Base-by-base conservation (phyloP, 2,888 invertebrate genomes). In the Philereme transversata region DNA sequence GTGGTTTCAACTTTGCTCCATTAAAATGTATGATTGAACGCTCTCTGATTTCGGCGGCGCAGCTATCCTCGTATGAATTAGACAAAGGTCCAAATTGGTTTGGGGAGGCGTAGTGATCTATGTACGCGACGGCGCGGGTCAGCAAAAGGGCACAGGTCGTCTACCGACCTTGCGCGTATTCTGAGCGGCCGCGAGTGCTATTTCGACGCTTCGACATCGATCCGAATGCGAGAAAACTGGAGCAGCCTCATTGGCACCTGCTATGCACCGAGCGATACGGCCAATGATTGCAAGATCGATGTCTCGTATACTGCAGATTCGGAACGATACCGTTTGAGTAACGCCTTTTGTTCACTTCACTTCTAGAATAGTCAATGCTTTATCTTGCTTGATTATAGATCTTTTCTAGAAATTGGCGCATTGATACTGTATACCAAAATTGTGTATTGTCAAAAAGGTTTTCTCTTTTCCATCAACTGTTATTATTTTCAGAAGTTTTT, bases 161-260 rank as follows among this genome's bases (percentile, higher is more conserved):
- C 73, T 71, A 74, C 77, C 84, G 86, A 85, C 86, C 87, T 86
- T 86, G 87, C 74, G 72, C 69, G 70, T 84, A 84, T 86, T 87
- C 82, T 77, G 80, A 83, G 83, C 84, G 80, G 67, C 73, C 73
- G 78, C 81, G 79, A 75, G 73, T 74, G 75, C 84, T 89, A 88
- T 88, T 90, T 88, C 82, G 49, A 65, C 81, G 65, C 75, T 73
- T 74, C 80, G 82, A 84, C 85, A 87, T 87, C 85, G 84, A 86
- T 85, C 81, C 81, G 74, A 77, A 47, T 57, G 75, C 73, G 75
- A 74, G 74, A 71, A 78, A 86, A 86, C 82, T 88, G 79, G 83
- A 86, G 84, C 86, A 84, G 77, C 82, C 81, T 82, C 83, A 79
- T 88, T 88, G 88, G 87, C 88, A 88, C 84, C 83, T 83, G 80